phyloP scores from a whole-genome alignment of 2,797 vertebrate species.

The Myotis daubentonii region DNA sequence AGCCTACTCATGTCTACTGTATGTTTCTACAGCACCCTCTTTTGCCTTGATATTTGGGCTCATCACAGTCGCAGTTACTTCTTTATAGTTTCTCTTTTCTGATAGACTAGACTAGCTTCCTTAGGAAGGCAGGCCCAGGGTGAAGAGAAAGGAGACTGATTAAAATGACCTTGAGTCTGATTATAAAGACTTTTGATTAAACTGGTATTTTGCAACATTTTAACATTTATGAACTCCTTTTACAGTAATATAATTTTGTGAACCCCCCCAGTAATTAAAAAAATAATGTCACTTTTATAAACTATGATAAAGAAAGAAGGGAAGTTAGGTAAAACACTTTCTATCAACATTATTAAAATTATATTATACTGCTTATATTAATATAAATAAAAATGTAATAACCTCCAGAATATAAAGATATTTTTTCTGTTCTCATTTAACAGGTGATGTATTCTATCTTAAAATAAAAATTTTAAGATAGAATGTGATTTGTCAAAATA shows the following conservation, averaged over 20 bases:
- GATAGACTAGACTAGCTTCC: not conserved
- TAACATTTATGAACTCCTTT: constrained; percentile 47
- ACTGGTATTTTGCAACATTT: constrained; percentile 48
- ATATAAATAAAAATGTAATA: constrained; percentile 50
- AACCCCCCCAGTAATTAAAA: constrained; percentile 24
- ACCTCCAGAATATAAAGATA: not conserved
- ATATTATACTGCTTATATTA: constrained; percentile 49
- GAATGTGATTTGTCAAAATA: not conserved
- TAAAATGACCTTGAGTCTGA: not conserved
- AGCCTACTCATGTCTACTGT: not conserved
- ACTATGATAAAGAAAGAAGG: constrained; percentile 23
- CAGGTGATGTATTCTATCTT: not conserved
- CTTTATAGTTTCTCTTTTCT: not conserved
- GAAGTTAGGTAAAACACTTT: constrained; percentile 55
- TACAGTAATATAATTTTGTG: constrained; percentile 45
- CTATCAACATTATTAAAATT: constrained; percentile 53
- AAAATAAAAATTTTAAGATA: constrained; percentile 45
- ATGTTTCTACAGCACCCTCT: not conserved
- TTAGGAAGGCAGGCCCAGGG: constrained; percentile 36
- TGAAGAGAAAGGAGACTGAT: constrained; percentile 15
- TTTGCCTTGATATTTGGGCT: not conserved
- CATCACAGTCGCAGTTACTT: not conserved
- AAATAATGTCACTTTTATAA: constrained; percentile 58
- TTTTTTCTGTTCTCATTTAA: constrained; percentile 55
- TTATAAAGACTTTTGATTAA: constrained; percentile 33